These are phyloP conservation scores for Microdon myrmicae DNA, from an alignment of 2,888 invertebrate genomes.

Conservation along the genomic window DNA sequence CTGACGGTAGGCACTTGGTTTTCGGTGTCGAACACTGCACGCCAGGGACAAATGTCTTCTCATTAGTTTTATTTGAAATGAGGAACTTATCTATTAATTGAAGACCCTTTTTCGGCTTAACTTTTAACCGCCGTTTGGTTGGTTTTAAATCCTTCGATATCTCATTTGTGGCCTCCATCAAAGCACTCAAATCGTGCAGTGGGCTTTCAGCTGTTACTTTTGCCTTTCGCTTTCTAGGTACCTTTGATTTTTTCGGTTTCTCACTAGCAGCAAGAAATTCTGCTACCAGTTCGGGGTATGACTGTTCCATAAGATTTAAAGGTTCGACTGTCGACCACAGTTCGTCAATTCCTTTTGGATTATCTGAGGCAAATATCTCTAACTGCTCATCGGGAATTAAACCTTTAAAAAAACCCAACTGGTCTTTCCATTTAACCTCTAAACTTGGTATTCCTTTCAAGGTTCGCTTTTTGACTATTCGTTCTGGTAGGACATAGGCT, in stretches of 20 bases:
- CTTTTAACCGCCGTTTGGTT: constrained; percentile 60
- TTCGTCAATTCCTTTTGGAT: constrained; percentile 66
- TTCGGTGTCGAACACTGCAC: constrained; percentile 61
- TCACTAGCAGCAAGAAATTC: constrained; percentile 71
- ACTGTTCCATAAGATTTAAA: constrained; percentile 71
- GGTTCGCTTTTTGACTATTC: constrained; percentile 71
- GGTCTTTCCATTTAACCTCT: constrained; percentile 78
- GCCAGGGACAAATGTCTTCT: not conserved
- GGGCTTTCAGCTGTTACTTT: constrained; percentile 59
- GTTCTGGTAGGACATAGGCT: constrained; percentile 66
- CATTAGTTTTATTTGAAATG: constrained; percentile 16
- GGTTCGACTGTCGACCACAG: constrained; percentile 78
- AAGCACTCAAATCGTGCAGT: constrained; percentile 54
- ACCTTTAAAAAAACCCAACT: constrained; percentile 69
- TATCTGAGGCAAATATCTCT: constrained; percentile 67
- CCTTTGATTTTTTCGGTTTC: constrained; percentile 68
- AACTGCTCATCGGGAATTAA: constrained; percentile 73
- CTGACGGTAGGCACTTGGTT: constrained; percentile 57
- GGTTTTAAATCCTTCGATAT: constrained; percentile 56
- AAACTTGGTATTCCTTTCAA: constrained; percentile 74
- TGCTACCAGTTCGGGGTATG: constrained; percentile 74
- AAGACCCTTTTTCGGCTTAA: constrained; percentile 54
- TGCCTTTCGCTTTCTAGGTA: constrained; percentile 53
- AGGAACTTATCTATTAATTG: constrained; percentile 64
- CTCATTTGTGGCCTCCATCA: constrained; percentile 57